Percentiles rank a stretch among this genome's conserved stretches.
Evolutionary conservation across 2,797 vertebrate species (phyloP).

Genomic region (Leptoclinus maculatus): DNA sequence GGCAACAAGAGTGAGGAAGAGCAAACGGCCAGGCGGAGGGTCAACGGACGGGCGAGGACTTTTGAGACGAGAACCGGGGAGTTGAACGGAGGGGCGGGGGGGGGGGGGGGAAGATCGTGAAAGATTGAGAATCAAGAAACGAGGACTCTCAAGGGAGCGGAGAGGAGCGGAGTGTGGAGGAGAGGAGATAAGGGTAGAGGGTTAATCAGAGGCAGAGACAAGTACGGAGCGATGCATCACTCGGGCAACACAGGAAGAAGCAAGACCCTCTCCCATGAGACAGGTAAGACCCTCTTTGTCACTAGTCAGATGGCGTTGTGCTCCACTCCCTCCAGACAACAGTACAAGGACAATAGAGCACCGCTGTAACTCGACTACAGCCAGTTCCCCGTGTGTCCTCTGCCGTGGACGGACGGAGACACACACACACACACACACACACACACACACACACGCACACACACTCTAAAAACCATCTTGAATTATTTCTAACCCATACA

Average conservation of each 20-base stretch:
- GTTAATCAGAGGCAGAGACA: conserved; percentile 71
- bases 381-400: conserved; percentile 21
- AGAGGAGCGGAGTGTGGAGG: conserved; percentile 74
- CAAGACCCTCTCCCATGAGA: conserved; percentile 87
- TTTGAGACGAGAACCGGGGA: conserved; percentile 10
- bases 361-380: conserved; percentile 39
- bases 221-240: conserved; percentile 87
- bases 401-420: conserved; percentile 25
- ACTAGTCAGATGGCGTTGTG: conserved; percentile 28
- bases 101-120: conserved; percentile 7
- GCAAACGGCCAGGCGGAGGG: background rate
- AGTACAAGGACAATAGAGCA: conserved; percentile 46
- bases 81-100: background rate
- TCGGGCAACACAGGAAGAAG: conserved; percentile 82
- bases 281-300: conserved; percentile 81
- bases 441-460: background rate
- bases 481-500: conserved; percentile 38
- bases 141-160: conserved; percentile 72
- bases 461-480: conserved; percentile 14
- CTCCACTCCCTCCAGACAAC: conserved; percentile 12
- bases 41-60: conserved; percentile 53
- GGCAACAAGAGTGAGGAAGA: conserved; percentile 47
- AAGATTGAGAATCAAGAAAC: conserved; percentile 76
- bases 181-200: conserved; percentile 75
- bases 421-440: background rate